Conservation (phyloP, 2,797 vertebrate genomes). For the Margarornis squamiger region DNA sequence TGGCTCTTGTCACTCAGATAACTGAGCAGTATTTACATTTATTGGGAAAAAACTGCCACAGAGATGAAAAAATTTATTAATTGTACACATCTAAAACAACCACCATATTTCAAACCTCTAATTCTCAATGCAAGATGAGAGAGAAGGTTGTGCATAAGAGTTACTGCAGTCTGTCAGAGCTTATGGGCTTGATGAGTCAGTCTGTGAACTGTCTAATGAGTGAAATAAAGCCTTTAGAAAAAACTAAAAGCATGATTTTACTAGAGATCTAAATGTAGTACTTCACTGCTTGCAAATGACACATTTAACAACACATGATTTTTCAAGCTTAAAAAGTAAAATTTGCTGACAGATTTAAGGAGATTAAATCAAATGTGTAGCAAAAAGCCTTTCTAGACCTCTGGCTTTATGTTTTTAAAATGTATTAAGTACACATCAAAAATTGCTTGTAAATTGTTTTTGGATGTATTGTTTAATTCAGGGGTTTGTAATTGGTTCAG, state of each 20-base stretch:
- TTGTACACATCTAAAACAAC: background rate
- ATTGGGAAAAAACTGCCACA: background rate
- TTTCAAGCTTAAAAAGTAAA: background rate
- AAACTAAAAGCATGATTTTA: background rate
- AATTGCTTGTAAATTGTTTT: conserved; percentile 12
- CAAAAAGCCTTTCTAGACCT: conserved; percentile 10
- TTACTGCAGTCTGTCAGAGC: background rate
- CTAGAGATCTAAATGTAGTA: background rate
- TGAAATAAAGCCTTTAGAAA: conserved; percentile 7
- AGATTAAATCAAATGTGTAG: conserved; percentile 1
- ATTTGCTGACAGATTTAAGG: background rate
- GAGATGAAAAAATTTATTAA: background rate
- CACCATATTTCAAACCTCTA: background rate
- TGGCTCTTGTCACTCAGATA: background rate
- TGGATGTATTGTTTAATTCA: background rate
- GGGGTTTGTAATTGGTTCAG: background rate
- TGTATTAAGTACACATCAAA: background rate
- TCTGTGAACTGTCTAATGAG: background rate
- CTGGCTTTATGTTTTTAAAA: conserved; percentile 3
- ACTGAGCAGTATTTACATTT: background rate
- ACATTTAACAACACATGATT: background rate
- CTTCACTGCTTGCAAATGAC: background rate
- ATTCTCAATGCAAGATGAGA: background rate
- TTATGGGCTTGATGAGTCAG: background rate
- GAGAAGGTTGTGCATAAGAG: background rate